Conservation (phyloP, 1,140 invertebrate species). For the Drosophila sucinea region DNA sequence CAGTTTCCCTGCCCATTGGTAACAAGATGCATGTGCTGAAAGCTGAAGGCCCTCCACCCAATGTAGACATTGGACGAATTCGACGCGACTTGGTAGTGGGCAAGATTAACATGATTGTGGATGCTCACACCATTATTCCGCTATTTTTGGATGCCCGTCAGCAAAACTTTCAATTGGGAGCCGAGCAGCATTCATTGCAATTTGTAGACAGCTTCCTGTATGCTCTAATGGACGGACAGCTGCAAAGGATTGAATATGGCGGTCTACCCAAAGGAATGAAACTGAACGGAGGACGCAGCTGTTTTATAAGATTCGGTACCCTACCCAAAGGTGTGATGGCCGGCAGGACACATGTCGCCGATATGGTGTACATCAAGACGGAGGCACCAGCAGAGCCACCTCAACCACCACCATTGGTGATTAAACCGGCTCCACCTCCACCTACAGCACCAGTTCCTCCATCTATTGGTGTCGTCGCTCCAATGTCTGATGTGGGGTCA, state of each 20-base stretch:
- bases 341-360: constrained; percentile 87
- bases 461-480: constrained; percentile 20
- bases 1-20: constrained; percentile 92
- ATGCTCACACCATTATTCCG: constrained; percentile 90
- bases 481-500: not conserved
- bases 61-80: constrained; percentile 89
- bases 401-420: constrained; percentile 55
- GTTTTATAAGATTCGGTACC: constrained; percentile 92
- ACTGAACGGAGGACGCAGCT: constrained; percentile 90
- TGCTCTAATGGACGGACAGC: constrained; percentile 92
- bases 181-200: constrained; percentile 89
- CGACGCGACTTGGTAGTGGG: constrained; percentile 91
- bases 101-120: constrained; percentile 92
- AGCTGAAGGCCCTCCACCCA: constrained; percentile 94
- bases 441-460: not conserved
- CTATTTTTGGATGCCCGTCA: constrained; percentile 94
- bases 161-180: constrained; percentile 91
- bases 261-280: constrained; percentile 95
- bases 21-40: constrained; percentile 90
- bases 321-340: constrained; percentile 90
- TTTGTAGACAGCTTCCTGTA: constrained; percentile 91
- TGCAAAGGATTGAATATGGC: constrained; percentile 94
- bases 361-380: constrained; percentile 86
- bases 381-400: constrained; percentile 67
- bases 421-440: constrained; percentile 19